These are phyloP conservation scores for Lethenteron camtschaticum DNA, from an alignment of 2,113 vertebrate species.

Conservation along the genomic window DNA sequence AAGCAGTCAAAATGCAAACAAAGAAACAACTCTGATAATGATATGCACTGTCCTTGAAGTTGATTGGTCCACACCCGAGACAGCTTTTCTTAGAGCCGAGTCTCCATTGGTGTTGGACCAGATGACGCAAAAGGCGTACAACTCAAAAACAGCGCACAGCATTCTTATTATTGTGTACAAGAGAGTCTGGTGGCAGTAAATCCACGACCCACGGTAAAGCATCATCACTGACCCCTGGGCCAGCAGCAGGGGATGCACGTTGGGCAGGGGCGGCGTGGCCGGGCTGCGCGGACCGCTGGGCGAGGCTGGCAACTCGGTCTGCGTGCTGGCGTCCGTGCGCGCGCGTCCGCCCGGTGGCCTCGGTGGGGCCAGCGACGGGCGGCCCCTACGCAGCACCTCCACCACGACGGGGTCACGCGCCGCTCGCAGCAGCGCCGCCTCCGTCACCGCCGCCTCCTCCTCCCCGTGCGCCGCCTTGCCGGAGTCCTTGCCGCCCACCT, in stretches of 20 bases:
- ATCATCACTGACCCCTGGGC: neutral
- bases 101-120: too few relatives aligned
- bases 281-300: neutral
- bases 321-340: neutral
- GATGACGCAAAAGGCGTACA: too few relatives aligned
- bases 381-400: conserved; percentile 1
- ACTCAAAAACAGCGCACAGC: too few relatives aligned
- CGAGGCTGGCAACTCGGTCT: neutral
- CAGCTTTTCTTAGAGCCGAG: too few relatives aligned
- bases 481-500: neutral
- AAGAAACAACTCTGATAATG: too few relatives aligned
- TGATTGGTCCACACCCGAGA: too few relatives aligned
- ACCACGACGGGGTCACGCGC: conserved; percentile 2
- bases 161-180: too few relatives aligned
- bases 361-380: neutral
- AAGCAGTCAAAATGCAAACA: too few relatives aligned
- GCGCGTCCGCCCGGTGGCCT: neutral
- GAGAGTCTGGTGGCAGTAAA: conserved; percentile 9
- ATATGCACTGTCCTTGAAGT: too few relatives aligned
- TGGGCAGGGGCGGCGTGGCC: conserved; percentile 2
- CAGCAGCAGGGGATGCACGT: conserved; percentile 1
- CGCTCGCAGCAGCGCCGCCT: neutral
- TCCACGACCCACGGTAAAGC: too few relatives aligned
- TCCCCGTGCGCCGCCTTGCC: conserved; percentile 1
- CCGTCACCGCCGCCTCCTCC: neutral